Evolutionary conservation across 2,888 invertebrate genomes (phyloP), one percentile per base, ranked within the genome.

Genomic region (Ptilodon capucinus): DNA sequence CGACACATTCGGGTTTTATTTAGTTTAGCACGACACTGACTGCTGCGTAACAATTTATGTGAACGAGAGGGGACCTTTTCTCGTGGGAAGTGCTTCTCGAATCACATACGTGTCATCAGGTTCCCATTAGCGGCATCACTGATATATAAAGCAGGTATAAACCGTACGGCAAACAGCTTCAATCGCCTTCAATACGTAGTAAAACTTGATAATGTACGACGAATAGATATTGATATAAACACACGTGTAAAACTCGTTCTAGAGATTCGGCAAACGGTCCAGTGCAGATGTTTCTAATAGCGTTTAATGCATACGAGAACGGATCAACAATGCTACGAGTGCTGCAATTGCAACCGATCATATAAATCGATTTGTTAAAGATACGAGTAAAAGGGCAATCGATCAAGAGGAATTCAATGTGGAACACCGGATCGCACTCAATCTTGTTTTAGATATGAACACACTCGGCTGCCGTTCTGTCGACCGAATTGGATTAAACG

Each of bases 331-430:
- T 60, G 68, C 64, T 54, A 57, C 62, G 59, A 76, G 68, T 71
- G 68, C 64, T 72, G 74, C 78, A 74, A 72, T 69, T 75, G 76
- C 74, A 73, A 68, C 68, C 68, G 68, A 72, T 71, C 71, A 66
- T 63, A 74, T 68, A 70, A 76, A 81, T 78, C 77, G 80, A 82
- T 82, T 79, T 74, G 78, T 80, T 76, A 71, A 72, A 72, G 71
- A 74, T 74, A 74, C 59, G 51, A 69, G 71, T 76, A 76, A 78
- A 80, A 76, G 73, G 71, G 72, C 69, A 60, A 79, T 79, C 77
- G 75, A 80, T 83, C 81, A 81, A 71, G 63, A 71, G 64, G 67
- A 63, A 74, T 71, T 68, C 62, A 68, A 78, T 76, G 71, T 72
- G 57, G 65, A 69, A 68, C 68, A 64, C 53, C 52, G 65, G 62